These are phyloP conservation scores for Axea sp. DNA, from an alignment of 2,888 invertebrate genomes.

Conservation along the genomic window DNA sequence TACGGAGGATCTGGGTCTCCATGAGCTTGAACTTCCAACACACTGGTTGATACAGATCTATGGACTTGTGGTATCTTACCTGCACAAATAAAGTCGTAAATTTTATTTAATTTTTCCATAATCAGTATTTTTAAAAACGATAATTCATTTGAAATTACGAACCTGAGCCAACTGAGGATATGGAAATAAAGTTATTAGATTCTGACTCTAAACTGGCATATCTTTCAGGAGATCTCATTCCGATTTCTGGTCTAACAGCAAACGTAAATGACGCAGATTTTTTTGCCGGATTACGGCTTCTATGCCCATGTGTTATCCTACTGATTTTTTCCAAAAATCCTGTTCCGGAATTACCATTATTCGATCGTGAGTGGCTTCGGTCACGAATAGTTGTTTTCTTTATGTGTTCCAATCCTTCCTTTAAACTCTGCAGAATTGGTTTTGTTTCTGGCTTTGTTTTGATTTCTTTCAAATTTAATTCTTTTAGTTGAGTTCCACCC, in stretches of 20 bases:
- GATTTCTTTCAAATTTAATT: conserved; percentile 74
- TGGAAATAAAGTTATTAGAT: conserved; percentile 69
- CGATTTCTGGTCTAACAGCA: conserved; percentile 76
- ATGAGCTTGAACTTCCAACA: conserved; percentile 71
- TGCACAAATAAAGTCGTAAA: conserved; percentile 23
- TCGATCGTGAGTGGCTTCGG: conserved; percentile 69
- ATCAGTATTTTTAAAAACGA: neutral
- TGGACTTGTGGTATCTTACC: conserved; percentile 72
- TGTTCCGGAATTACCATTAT: conserved; percentile 63
- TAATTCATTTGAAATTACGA: conserved; percentile 5
- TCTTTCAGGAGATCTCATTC: conserved; percentile 76
- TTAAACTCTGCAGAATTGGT: conserved; percentile 75
- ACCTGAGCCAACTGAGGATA: conserved; percentile 53
- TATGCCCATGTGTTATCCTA: conserved; percentile 76
- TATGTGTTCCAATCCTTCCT: conserved; percentile 75
- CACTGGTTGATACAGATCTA: conserved; percentile 76
- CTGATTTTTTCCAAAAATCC: conserved; percentile 74
- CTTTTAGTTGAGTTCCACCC: conserved; percentile 70
- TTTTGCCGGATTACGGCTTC: conserved; percentile 76
- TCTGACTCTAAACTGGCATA: conserved; percentile 76
- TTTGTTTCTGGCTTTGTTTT: conserved; percentile 75
- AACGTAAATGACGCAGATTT: conserved; percentile 77
- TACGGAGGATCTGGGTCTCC: conserved; percentile 76
- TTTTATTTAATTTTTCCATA: neutral
- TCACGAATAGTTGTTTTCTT: conserved; percentile 75